phyloP scores from a whole-genome alignment of 2,888 invertebrate genomes.

The Uloborus plumipes region DNA sequence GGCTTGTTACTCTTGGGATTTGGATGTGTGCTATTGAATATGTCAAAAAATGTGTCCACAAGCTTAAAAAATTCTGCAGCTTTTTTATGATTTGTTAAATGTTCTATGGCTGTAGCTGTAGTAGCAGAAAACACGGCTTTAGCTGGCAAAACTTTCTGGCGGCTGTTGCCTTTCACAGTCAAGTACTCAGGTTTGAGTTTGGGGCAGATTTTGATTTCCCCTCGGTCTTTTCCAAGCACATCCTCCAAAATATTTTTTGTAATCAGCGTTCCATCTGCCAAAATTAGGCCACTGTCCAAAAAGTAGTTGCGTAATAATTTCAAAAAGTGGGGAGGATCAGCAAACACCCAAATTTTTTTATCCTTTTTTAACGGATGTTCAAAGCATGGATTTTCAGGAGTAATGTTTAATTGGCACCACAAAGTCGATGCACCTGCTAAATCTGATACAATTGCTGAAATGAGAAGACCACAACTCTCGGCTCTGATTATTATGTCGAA shows the following conservation, averaged over 20 bases:
- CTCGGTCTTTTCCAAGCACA: background rate
- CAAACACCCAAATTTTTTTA: conserved; percentile 7
- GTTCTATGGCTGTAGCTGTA: background rate
- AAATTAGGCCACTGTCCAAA: background rate
- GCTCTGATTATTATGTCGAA: background rate
- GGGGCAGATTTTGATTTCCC: conserved; percentile 11
- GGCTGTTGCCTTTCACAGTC: background rate
- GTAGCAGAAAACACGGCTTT: conserved; percentile 10
- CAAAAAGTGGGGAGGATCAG: conserved; percentile 3
- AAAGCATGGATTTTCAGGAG: conserved; percentile 1
- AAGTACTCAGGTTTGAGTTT: background rate
- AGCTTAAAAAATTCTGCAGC: background rate
- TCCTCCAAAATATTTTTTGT: background rate
- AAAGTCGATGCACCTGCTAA: background rate
- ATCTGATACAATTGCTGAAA: conserved; percentile 10
- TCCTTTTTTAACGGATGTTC: background rate
- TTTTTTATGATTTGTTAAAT: conserved; percentile 7
- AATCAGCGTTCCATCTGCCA: background rate
- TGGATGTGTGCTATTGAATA: conserved; percentile 6
- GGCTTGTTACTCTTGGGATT: conserved; percentile 11
- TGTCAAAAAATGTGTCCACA: conserved; percentile 8
- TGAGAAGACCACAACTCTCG: background rate
- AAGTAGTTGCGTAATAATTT: conserved; percentile 10
- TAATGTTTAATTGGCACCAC: background rate
- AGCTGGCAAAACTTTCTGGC: conserved; percentile 12